Base-by-base conservation (phyloP, 2,113 vertebrate species). In the Odontophorus gujanensis region DNA sequence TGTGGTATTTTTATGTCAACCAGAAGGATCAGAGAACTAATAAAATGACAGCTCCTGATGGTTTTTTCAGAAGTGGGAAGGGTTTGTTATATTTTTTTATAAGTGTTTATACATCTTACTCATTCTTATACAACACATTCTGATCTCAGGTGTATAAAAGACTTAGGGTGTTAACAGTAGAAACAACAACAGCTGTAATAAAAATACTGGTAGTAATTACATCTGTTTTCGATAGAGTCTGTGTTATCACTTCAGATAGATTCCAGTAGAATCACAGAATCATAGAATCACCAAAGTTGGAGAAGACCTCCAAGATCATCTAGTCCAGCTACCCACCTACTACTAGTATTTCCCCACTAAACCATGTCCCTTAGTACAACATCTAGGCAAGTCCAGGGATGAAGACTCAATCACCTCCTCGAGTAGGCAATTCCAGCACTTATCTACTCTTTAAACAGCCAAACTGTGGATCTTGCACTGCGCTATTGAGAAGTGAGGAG, bases 231-330 rank as follows among this genome's bases (percentile, higher is more conserved):
- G 11, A 14, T 30, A n/a, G 6, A 51, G 5, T n/a, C 28, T 24
- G 28, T 40, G 20, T 0, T 0, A 26, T n/a, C 28, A 21, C 2
- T 1, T 59, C 50, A 36, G 26, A n/a, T 32, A 36, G 26, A 7
- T 13, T 85, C 53, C 47, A 47, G 34, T 6, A 34, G 50, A 53
- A 53, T 15, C 26, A 53, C 13, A 53, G 26, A 53, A 53, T 53
- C 14, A 53, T 53, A 16, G 8, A 53, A 53, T 14, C 50, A 26
- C 13, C 13, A 4, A 26, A 53, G 51, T 28, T 28, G 51, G 26
- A 53, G 15, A 53, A 53, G 51, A 53, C 51, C 14, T 28, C 51
- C 51, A 53, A 53, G 26, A 28, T 28, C 26, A 16, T 28, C 51
- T 53, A 16, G 14, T 53, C 51, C 14, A 53, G 28, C 51, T 8